Conservation (phyloP, 2,113 vertebrate species). For the Sapayoa aenigma region DNA sequence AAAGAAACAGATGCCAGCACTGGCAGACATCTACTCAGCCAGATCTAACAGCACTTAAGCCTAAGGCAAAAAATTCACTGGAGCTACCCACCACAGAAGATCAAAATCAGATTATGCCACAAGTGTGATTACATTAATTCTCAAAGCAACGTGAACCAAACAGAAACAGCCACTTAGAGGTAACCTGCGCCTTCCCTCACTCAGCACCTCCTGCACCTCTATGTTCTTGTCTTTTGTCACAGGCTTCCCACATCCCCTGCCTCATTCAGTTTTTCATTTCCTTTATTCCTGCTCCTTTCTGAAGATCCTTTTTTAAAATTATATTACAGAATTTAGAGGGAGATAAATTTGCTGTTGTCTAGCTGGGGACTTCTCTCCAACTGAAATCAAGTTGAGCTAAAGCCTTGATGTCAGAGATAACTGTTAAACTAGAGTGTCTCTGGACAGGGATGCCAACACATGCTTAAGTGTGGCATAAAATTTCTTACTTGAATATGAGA, state of each 20-base stretch:
- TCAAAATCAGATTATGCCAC: constrained; percentile 49
- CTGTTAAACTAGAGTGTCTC: not conserved
- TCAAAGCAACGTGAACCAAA: not conserved
- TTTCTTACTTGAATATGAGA: not conserved
- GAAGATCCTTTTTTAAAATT: not conserved
- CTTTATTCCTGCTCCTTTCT: not conserved
- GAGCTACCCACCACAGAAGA: constrained; percentile 36
- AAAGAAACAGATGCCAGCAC: not conserved
- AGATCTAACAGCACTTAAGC: constrained; percentile 48
- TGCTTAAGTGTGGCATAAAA: not conserved
- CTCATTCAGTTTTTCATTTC: not conserved
- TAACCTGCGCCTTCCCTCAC: not conserved
- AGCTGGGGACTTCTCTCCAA: not conserved
- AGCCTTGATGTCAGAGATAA: not conserved
- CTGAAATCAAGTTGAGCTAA: not conserved
- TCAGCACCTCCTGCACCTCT: not conserved
- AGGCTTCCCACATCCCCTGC: not conserved
- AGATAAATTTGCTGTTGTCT: accelerated
- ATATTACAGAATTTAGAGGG: too few species aligned
- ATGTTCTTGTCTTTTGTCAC: not conserved
- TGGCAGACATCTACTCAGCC: constrained; percentile 25
- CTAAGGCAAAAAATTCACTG: constrained; percentile 32
- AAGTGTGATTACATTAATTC: constrained; percentile 32
- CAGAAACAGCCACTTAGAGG: not conserved
- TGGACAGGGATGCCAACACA: not conserved